phyloP scores from a whole-genome alignment of 1,140 invertebrate species.

The Parasteatoda tepidariorum region DNA sequence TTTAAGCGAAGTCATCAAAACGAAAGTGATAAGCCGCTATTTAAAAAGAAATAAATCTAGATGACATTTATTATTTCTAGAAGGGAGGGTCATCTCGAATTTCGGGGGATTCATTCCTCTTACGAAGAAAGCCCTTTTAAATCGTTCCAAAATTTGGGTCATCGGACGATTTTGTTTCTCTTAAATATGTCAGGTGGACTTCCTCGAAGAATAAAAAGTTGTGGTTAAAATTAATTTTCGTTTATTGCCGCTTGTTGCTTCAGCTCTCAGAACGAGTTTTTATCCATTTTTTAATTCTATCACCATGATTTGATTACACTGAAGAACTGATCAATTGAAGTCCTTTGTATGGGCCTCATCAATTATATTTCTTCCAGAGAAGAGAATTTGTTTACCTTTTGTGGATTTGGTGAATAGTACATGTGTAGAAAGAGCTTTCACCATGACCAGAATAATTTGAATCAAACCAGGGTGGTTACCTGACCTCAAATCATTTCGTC shows the following conservation, averaged over 20 bases:
- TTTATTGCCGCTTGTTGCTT: conserved; percentile 30
- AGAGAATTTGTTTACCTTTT: too few species aligned
- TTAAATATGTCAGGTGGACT: conserved; percentile 53
- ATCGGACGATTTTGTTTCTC: conserved; percentile 33
- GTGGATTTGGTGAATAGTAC: too few species aligned
- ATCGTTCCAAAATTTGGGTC: conserved; percentile 25
- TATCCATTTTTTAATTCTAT: background rate
- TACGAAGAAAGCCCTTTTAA: conserved; percentile 2
- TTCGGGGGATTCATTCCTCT: conserved; percentile 8
- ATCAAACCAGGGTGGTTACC: too few species aligned
- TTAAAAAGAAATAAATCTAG: too few species aligned
- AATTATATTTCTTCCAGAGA: background rate
- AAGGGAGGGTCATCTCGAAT: too few species aligned
- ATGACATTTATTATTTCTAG: too few species aligned
- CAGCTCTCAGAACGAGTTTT: conserved; percentile 31
- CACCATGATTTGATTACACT: background rate
- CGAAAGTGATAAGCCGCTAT: too few species aligned
- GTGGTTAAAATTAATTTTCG: conserved; percentile 57
- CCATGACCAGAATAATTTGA: too few species aligned
- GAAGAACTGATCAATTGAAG: conserved; percentile 26
- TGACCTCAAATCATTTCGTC: too few species aligned
- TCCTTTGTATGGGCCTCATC: background rate
- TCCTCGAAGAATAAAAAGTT: conserved; percentile 40
- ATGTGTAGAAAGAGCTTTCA: too few species aligned
- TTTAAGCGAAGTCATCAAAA: too few species aligned